Conservation (phyloP, 2,113 vertebrate species). For the Pleuronectes platessa region DNA sequence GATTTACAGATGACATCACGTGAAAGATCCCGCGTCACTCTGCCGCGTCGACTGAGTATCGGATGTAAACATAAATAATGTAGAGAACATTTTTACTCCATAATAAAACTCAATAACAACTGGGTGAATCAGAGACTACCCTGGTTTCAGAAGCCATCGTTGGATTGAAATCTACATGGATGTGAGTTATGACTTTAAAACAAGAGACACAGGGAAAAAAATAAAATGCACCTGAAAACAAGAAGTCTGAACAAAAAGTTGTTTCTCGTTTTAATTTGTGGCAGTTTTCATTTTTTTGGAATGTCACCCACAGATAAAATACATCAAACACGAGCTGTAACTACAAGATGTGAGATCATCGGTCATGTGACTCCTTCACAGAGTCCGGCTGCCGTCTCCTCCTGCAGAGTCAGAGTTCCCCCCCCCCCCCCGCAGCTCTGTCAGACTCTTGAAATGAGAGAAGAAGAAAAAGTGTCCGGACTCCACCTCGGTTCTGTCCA, state of each 20-base stretch:
- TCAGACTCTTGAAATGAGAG: conserved; percentile 1
- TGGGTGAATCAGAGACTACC: background rate
- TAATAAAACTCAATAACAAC: background rate
- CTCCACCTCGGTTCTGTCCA: conserved; percentile 49
- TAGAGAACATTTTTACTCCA: background rate
- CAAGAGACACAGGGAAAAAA: background rate
- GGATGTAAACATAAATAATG: background rate
- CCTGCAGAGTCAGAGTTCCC: conserved; percentile 17
- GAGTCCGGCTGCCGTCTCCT: background rate
- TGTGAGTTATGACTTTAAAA: background rate
- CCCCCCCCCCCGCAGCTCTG: background rate
- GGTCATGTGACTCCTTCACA: conserved; percentile 21
- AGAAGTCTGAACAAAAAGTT: conserved; percentile 31
- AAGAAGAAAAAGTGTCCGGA: background rate
- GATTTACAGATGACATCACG: background rate
- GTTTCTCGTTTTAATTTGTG: conserved; percentile 57
- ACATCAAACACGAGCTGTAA: conserved; percentile 36
- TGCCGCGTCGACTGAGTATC: background rate
- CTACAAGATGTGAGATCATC: conserved; percentile 27
- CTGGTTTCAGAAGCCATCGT: background rate
- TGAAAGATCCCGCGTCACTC: background rate
- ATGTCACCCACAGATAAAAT: conserved; percentile 50
- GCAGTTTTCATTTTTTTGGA: conserved; percentile 55
- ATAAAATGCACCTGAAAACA: conserved; percentile 7
- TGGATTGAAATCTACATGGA: conserved; percentile 3